phyloP scores from a whole-genome alignment of 2,888 invertebrate genomes.

The Pristionchus fissidentatus region DNA sequence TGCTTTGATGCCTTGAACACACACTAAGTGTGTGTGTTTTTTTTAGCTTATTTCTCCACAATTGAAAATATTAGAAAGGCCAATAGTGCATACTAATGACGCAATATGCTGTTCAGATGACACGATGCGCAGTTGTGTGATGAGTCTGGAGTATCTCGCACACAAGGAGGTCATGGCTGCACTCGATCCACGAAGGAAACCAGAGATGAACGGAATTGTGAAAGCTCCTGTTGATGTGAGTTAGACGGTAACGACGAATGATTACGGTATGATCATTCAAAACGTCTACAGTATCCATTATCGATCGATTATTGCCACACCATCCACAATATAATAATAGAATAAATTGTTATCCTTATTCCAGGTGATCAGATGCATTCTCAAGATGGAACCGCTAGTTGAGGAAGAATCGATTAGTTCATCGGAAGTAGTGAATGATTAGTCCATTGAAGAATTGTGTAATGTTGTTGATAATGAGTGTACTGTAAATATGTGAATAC shows the following conservation, averaged over 20 bases:
- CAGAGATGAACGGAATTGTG: constrained; percentile 12
- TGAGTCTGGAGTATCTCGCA: background rate
- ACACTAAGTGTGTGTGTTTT: no score
- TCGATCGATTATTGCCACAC: no score
- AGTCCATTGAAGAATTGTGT: background rate
- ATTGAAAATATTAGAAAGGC: no score
- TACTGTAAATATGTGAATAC: no score
- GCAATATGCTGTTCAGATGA: background rate
- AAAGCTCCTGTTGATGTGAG: background rate
- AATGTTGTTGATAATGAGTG: no score
- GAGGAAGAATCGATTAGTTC: background rate
- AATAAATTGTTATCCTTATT: no score
- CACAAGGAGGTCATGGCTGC: background rate
- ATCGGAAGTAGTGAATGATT: background rate
- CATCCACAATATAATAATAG: no score
- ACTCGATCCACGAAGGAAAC: constrained; percentile 7
- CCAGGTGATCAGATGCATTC: background rate
- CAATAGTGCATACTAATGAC: background rate
- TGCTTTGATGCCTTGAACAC: no score
- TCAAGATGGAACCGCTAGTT: background rate
- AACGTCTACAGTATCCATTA: no score
- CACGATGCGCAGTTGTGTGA: constrained; percentile 1
- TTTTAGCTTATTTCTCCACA: background rate
- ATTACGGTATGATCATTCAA: background rate
- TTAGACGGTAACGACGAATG: no score